These are phyloP conservation scores for Bombus impatiens DNA, from an alignment of 1,140 invertebrate species.

Conservation along the genomic window DNA sequence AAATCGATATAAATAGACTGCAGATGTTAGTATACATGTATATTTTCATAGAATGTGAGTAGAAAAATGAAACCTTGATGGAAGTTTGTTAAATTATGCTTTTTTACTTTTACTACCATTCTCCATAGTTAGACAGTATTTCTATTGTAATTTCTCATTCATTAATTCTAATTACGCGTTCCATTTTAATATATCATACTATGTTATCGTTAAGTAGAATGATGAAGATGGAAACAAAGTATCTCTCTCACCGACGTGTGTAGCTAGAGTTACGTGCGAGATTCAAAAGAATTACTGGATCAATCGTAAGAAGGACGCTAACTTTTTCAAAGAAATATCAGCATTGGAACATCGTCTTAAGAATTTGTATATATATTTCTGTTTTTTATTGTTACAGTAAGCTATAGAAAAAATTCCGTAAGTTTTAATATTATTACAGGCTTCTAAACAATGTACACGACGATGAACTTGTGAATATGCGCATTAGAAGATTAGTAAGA, in stretches of 20 bases:
- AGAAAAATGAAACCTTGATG: not conserved
- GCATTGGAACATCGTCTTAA: constrained; percentile 79
- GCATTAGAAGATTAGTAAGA: constrained; percentile 75
- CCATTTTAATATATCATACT: not conserved
- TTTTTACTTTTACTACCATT: not conserved
- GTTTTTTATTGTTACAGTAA: constrained; percentile 62
- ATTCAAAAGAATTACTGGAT: constrained; percentile 76
- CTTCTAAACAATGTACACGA: constrained; percentile 74
- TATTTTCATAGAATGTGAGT: not conserved
- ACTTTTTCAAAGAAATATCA: constrained; percentile 64
- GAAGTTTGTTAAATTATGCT: not conserved
- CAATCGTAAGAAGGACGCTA: constrained; percentile 69
- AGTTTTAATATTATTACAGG: constrained; percentile 61
- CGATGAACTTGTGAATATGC: constrained; percentile 64
- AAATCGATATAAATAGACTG: not conserved
- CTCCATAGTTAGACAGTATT: not conserved
- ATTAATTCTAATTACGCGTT: not conserved
- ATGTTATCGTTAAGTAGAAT: constrained; percentile 1
- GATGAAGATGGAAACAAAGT: constrained; percentile 3
- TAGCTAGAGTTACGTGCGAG: constrained; percentile 78
- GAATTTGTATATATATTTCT: constrained; percentile 72
- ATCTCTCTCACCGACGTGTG: constrained; percentile 72
- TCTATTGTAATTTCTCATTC: not conserved
- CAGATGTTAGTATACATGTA: not conserved
- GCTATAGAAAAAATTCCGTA: not conserved